Base-by-base conservation (phyloP, 2,113 vertebrate genomes). In the Rostratula benghalensis region DNA sequence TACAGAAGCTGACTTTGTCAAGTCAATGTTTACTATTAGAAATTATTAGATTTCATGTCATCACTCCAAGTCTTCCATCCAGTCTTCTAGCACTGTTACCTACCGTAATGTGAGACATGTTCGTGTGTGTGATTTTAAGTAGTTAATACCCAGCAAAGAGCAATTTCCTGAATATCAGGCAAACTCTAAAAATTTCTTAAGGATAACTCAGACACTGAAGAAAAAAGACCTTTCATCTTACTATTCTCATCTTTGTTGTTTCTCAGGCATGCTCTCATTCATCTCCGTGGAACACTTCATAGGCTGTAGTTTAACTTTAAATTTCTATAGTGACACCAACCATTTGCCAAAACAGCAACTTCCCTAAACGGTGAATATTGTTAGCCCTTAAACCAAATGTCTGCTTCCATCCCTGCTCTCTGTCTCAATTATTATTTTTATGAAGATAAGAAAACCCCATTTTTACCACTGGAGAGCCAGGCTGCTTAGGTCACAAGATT, bases 401-500 rank as follows among this genome's bases (percentile, higher is more conserved):
- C 95, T 83, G 83, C 64, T 81, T 69, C 82, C 71, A 93, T 77
- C 57, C 48, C 89, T 51, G 56, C 69, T 90, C 64, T 88, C 60
- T 92, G 80, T 84, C 83, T 91, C 80, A 51, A 46, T 61, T 78
- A 87, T 33, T 87, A 86, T 64, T 94, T 92, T 88, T 71, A 20
- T 7, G 65, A 84, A 95, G 92, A 96, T 94, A 96, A 96, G 88
- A 96, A 97, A 97, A 95, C 79, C 90, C 86, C 95, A 54, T 57
- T 94, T 97, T 95, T 94, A 94, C 92, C 90, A 93, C 86, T 82
- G 89, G 92, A 95, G 65, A 95, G 69, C 80, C 94, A 92, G 94
- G 89, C 94, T 91, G 89, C 80, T 95, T 92, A 96, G 92, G 95
- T 95, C 96, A 97, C 95, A 94, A 94, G 94, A 94, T 95, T 96